phyloP scores from a whole-genome alignment of 2,888 invertebrate species.

The Venusia cambrica region DNA sequence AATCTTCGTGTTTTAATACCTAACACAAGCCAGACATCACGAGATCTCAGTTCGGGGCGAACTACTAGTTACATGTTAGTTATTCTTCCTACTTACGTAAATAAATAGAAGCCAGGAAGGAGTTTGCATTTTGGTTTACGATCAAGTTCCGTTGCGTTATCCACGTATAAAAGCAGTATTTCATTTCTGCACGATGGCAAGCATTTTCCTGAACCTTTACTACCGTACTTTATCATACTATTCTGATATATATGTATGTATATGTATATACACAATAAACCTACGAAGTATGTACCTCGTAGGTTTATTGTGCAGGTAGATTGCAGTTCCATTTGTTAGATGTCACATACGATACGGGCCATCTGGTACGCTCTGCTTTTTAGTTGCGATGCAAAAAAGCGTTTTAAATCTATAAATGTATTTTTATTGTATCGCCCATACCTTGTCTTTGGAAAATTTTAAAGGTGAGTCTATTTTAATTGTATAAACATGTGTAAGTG shows the following conservation, averaged over 20 bases:
- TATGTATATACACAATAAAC: too few relatives aligned
- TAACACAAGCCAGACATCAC: too few relatives aligned
- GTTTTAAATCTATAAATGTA: too few relatives aligned
- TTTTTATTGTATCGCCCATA: too few relatives aligned
- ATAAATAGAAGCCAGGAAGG: conserved; percentile 7
- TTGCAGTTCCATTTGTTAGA: conserved; percentile 20
- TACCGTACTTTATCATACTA: conserved; percentile 5
- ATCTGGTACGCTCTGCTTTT: conserved; percentile 16
- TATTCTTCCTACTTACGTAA: too few relatives aligned
- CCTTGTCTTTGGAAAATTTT: too few relatives aligned
- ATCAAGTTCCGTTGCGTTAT: conserved; percentile 17
- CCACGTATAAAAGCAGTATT: conserved; percentile 16
- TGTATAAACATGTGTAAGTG: too few relatives aligned
- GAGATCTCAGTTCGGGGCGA: too few relatives aligned
- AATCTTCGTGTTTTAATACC: too few relatives aligned
- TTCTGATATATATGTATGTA: conserved; percentile 8
- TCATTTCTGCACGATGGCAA: conserved; percentile 7
- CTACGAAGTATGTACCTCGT: too few relatives aligned
- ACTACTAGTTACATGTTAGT: too few relatives aligned
- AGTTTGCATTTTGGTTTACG: conserved; percentile 16
- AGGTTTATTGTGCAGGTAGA: conserved; percentile 11
- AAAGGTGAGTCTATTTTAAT: too few relatives aligned
- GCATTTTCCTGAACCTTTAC: conserved; percentile 9
- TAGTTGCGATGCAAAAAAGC: background rate
- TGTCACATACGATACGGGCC: conserved; percentile 16